These are phyloP conservation scores for Hydropotes inermis DNA, from an alignment of 2,113 vertebrate genomes.

Conservation along the genomic window DNA sequence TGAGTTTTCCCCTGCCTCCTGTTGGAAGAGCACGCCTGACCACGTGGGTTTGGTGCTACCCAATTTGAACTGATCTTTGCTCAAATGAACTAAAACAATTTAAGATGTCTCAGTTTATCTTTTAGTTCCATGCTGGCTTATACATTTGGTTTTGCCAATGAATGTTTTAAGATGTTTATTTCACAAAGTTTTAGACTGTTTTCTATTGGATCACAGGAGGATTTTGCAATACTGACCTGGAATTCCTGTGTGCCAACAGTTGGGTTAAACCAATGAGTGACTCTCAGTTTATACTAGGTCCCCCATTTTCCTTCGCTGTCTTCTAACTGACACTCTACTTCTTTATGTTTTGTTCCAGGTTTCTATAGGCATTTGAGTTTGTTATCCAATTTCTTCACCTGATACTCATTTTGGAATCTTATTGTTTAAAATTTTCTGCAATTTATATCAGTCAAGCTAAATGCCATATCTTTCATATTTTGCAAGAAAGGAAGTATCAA, in stretches of 20 bases:
- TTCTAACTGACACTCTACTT: background rate
- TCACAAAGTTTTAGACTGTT: background rate
- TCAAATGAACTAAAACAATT: background rate
- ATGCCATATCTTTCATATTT: background rate
- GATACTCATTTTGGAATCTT: background rate
- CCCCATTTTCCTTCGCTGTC: accelerated
- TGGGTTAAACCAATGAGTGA: background rate
- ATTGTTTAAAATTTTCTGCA: background rate
- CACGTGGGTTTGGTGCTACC: background rate
- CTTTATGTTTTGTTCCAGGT: background rate
- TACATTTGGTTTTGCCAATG: background rate
- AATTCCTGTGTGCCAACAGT: background rate
- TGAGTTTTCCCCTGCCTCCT: background rate
- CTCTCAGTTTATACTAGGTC: background rate
- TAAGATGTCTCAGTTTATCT: background rate
- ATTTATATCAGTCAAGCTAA: background rate
- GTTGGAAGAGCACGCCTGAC: background rate
- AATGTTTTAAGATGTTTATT: background rate
- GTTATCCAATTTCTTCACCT: background rate
- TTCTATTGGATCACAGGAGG: background rate
- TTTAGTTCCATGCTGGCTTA: background rate
- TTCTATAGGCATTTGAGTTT: background rate
- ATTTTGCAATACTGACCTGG: background rate
- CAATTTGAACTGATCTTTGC: background rate
- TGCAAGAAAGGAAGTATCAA: background rate